Evolutionary conservation across 2,888 invertebrate genomes (phyloP), one percentile per base, ranked within the genome.

Genomic region (Camponotus fellah): DNA sequence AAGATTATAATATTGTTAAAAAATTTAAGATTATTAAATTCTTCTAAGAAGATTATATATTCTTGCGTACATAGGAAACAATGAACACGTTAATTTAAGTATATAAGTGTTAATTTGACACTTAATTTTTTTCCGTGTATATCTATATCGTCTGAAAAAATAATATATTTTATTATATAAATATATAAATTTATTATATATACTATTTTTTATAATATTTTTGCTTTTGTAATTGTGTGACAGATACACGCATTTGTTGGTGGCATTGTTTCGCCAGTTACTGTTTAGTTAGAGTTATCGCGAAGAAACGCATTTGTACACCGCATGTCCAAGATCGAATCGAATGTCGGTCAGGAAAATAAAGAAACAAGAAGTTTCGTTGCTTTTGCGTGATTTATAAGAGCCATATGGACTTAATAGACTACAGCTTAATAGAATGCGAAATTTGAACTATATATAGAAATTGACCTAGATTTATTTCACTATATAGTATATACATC

Each of bases 301-400:
- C 21, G 21, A 34, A 34, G 14, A 40, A 53, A 49, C 64, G 53
- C 49, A 21, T 72, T 80, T 80, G 60, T 80, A 62, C 72, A 80
- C 79, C 79, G 60, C 72, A 37, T 80, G 72, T 80, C 37, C 72
- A 80, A 80, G 79, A 80, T 72, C 72, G 79, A 71, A 60, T 72
- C 46, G 79, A 79, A 79, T 72, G 60, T 71, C 49, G 72, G 79
- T 72, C 26, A 72, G 49, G 34, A 72, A 80, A 80, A 72, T 80
- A 80, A 80, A 79, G 34, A 71, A 79, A 14, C n/a, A 21, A 60
- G 71, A 80, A 80, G 79, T 80, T 80, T 17, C 46, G 58, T 17
- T 60, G 76, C 53, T 40, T 77, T 77, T 6, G 2, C 66, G 58
- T 60, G 79, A 80, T 80, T 80, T 80, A 80, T 60, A 80, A 80